Conservation (phyloP, 2,113 vertebrate genomes). For the Rana temporaria region DNA sequence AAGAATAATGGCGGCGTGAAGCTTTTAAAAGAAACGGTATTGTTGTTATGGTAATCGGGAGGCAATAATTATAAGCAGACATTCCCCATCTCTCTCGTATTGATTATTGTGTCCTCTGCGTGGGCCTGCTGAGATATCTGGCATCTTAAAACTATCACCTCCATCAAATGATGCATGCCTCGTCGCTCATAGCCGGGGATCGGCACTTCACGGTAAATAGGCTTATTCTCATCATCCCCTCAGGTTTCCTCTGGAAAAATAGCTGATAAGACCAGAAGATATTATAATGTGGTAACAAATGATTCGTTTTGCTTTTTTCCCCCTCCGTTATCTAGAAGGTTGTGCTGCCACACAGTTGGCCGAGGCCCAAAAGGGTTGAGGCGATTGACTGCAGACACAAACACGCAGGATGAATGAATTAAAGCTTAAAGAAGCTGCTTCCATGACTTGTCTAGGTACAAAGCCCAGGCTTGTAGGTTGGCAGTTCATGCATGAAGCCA, state of each 20-base stretch:
- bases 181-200: neutral
- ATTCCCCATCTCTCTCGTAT: conserved; percentile 23
- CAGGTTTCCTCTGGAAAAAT: conserved; percentile 40
- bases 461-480: too few relatives aligned
- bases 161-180: conserved; percentile 22
- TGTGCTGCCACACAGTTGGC: conserved; percentile 24
- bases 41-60: conserved; percentile 13
- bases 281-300: conserved; percentile 23
- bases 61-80: conserved; percentile 40
- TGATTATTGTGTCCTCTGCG: conserved; percentile 16
- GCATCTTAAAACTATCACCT: conserved; percentile 12
- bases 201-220: conserved; percentile 22
- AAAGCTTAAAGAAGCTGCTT: too few relatives aligned
- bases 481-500: too few relatives aligned
- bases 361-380: neutral
- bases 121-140: neutral
- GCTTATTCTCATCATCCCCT: conserved; percentile 16
- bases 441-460: too few relatives aligned
- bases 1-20: neutral
- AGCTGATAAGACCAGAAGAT: conserved; percentile 30
- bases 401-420: too few relatives aligned
- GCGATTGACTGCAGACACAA: too few relatives aligned
- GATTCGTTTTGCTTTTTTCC: too few relatives aligned
- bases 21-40: neutral
- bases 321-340: conserved; percentile 31